Evolutionary conservation across 2,113 vertebrate genomes (phyloP), one percentile per base, ranked within the genome.

Genomic region (Solea senegalensis): DNA sequence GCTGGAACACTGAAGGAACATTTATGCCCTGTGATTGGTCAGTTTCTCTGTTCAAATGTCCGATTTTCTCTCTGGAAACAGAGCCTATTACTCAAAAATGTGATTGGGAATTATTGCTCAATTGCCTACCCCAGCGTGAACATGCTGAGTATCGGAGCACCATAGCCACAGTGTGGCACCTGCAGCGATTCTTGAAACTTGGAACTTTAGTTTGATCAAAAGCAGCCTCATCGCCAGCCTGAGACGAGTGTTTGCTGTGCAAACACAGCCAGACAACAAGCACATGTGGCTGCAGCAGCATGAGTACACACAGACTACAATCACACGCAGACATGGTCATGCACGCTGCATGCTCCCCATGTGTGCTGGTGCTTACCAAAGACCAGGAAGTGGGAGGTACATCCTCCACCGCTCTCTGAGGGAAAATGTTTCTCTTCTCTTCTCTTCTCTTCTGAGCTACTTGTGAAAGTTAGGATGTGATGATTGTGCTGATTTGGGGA

Each of bases 161-260:
- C 6, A 15, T 62, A 54, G 52, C 70, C 28, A 50, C 43, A 14
- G 39, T 53, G 34, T 1, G 21, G 21, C 21, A 21, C 21, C 55
- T 45, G 8, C 60, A 66, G 26, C 15, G 21, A 13, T 21, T 39
- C 50, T 63, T 52, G 14, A 67, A 63, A 54, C 27, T 27, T 49
- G 9, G 21, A 64, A 44, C 40, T 69, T 64, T 41, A 51, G n/a
- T 63, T 57, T 26, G 13, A 54, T 40, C 27, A 65, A 53, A 26
- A 28, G 10, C 26, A 76, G 46, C n/a, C 40, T 61, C 43, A 49
- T 27, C 14, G 10, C 28, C 1, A 0, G 9, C 58, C 65, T 48
- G 21, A 40, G 10, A 28, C 65, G 51, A 40, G 16, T 75, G 70
- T 88, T 80, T 82, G 49, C 56, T 44, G 43, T 61, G 64, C 27